Base-by-base conservation (phyloP, 1,140 invertebrate genomes). In the Globodera rostochiensis region DNA sequence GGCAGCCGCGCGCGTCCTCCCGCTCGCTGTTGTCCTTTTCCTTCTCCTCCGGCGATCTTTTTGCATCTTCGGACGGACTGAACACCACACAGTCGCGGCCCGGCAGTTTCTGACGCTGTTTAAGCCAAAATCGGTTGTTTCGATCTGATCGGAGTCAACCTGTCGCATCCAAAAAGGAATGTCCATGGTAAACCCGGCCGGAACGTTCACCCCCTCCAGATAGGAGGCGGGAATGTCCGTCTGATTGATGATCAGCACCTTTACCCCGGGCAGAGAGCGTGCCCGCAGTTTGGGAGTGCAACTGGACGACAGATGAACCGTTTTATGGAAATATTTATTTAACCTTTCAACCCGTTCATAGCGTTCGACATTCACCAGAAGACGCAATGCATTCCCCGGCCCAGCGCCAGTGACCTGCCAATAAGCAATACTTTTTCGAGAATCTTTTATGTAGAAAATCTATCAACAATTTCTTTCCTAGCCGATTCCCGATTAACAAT, bases 101-200 rank as follows among this genome's bases (percentile, higher is more conserved):
- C n/a, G 89, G 60, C 7, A 89, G 79, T 80, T 89, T 89, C 71
- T 88, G 84, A 69, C 88, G 73, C 87, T 89, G 6, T 36, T 86
- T 83, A 15, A 77, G 21, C 49, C 5, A 80, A 82, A n/a, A 47
- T 47, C n/a, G 7, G 85, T 6, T 66, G 36, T 36, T 36, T 36
- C 36, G 36, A 36, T 36, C 21, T 45, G 75, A 79, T 64, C 25
- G 57, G 19, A 80, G 36, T 70, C 60, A 74, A 88, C 88, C 71
- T 89, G 84, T 80, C 89, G 89, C 84, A 89, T 88, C 80, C 86
- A 77, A 76, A 90, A 90, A 50, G 88, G 88, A 80, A 89, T 88
- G 77, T 90, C 88, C 87, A 87, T 89, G 4, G 88, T 84, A 74
- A 85, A 90, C 0, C 88, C 88, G 50, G 88, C 81, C 71, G 88